Base-by-base conservation (phyloP, 2,888 invertebrate species). In the Polietes domitor region DNA sequence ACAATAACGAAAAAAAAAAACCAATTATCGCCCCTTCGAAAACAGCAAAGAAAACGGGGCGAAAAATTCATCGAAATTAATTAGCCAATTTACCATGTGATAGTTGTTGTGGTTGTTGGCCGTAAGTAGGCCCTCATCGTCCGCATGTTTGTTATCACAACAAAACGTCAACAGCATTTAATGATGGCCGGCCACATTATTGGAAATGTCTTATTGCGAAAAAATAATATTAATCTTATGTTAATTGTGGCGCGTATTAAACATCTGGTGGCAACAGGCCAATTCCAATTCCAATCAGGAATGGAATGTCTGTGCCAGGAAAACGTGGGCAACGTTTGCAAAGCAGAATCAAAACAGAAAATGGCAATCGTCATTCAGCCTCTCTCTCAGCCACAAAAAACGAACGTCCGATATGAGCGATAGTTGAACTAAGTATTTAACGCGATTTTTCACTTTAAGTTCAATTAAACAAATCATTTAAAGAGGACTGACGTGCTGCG, bases 251-350 rank as follows among this genome's bases (percentile, higher is more conserved):
- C 1, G 12, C 9, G 2, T 37, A 78, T 75, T 61, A 72, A 81
- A 77, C 75, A 78, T 81, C 81, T 84, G 83, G 65, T 81, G 84
- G 73, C 84, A 82, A 84, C 79, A 53, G 84, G 81, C 76, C 81
- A 84, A 81, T 74, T 19, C 17, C 75, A 77, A 77, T 32, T 32
- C 55, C 70, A 79, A 77, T 61, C 61, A 28, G n/a, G 32, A 1
- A 63, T 21, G 19, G 10, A 12, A 37, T 26, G 26, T 24, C 75
- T 71, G 74, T 75, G 81, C 72, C 84, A 81, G 84, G 72, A 84
- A 84, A 78, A 82, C 82, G 84, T 84, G 84, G 82, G 82, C 73
- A 72, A 76, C 26, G n/a, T n/a, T n/a, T n/a, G n/a, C 17, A 43
- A 21, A 50, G 19, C 21, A 26, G 26, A 24, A 9, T n/a, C 19